A percentile compares a stretch with the other conserved stretches of the same genome.
phyloP scores from a whole-genome alignment of 2,113 vertebrate genomes.

The Suricata suricatta region DNA sequence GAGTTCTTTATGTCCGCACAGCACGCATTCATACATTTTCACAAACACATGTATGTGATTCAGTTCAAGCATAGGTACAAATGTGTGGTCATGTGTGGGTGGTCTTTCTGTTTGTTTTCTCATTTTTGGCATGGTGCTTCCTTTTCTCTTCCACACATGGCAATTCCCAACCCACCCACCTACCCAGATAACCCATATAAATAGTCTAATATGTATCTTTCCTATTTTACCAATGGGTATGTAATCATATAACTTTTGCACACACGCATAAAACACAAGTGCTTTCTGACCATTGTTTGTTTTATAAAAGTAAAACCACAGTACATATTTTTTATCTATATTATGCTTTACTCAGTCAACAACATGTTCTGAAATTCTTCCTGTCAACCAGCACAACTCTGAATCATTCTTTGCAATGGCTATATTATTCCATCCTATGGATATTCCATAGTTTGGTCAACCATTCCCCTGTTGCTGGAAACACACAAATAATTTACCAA shows the following conservation, averaged over 20 bases:
- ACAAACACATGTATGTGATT: not conserved
- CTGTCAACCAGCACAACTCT: not conserved
- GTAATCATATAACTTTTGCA: not conserved
- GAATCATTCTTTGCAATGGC: not conserved
- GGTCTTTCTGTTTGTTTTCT: not conserved
- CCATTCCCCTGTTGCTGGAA: not conserved
- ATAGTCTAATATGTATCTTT: not conserved
- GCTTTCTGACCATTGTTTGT: not conserved
- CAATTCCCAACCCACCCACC: not conserved
- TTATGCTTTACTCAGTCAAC: not conserved
- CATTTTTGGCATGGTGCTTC: not conserved
- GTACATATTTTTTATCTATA: not conserved
- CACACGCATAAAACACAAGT: not conserved
- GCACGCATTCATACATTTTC: not conserved
- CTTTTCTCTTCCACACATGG: not conserved
- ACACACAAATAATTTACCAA: not conserved
- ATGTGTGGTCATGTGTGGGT: not conserved
- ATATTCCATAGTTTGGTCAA: not conserved
- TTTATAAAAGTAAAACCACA: not conserved
- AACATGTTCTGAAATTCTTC: not conserved
- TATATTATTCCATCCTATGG: accelerated
- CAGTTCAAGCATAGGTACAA: not conserved
- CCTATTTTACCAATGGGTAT: not conserved
- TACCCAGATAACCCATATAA: not conserved
- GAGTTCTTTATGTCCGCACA: not conserved